Evolutionary conservation across 2,113 vertebrate genomes (phyloP).

Genomic region (Xenotilapia longispinis): DNA sequence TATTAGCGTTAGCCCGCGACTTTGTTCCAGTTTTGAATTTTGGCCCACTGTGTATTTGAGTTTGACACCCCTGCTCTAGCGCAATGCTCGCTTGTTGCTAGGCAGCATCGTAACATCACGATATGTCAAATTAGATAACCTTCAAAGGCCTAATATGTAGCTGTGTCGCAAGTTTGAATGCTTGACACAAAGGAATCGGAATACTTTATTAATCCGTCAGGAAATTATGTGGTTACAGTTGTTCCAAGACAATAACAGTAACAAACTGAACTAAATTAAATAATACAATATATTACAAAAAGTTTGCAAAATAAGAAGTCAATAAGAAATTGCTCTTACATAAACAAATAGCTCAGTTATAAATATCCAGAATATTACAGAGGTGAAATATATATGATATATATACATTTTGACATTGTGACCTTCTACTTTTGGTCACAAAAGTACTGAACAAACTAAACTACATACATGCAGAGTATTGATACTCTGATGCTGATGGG

Average conservation of each 20-base stretch:
- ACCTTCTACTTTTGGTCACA: background rate
- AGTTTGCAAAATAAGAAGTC: background rate
- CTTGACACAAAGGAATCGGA: background rate
- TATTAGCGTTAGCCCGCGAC: too few relatives aligned
- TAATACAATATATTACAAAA: background rate
- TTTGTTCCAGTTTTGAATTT: too few relatives aligned
- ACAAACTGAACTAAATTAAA: background rate
- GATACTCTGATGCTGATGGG: background rate
- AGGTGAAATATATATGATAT: background rate
- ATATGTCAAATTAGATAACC: background rate
- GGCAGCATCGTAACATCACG: background rate
- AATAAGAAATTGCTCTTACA: background rate
- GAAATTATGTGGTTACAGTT: background rate
- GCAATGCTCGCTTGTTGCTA: background rate
- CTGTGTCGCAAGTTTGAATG: background rate
- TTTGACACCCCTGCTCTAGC: background rate
- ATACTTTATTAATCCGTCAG: background rate
- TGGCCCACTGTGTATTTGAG: too few relatives aligned
- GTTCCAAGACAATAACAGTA: background rate
- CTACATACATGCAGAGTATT: background rate
- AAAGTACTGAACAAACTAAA: background rate
- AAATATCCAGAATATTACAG: background rate
- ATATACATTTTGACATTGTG: background rate
- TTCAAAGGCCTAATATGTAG: background rate
- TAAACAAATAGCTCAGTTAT: background rate